Evolutionary conservation across 2,113 vertebrate genomes (phyloP), one percentile per base, ranked within the genome.

Genomic region (Octodon degus): DNA sequence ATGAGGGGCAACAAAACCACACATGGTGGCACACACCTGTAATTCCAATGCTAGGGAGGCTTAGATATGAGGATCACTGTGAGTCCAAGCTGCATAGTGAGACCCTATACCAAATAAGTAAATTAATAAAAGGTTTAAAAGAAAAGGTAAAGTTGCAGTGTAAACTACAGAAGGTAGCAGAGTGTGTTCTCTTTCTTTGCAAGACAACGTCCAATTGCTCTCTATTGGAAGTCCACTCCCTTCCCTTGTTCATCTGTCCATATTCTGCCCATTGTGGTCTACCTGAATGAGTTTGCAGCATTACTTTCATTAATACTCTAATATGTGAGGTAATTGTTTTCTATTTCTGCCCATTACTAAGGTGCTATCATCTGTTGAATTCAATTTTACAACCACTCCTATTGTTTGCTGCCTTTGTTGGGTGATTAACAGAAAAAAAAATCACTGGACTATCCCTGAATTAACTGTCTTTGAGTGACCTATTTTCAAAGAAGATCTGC

Each of bases 241-340:
- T 7, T 20, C 17, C 19, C 37, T n/a, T 16, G 13, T 16, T 20
- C 10, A 0, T 0, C 17, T 74, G 1, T 63, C 16, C 34, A 30
- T 13, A 24, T 34, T 37, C 40, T 17, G 7, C 24, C 87, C 58
- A 24, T 34, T 58, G 30, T 9, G 0, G 81, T 9, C 34, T 37
- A 67, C 4, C 72, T 76, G 74, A 53, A 70, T 55, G 37, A 79
- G 19, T 92, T 30, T 10, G 17, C 50, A 80, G 19, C 19, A 1
- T 82, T 43, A 37, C 27, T 90, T 74, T 67, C 32, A 17, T 83
- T 1, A 1, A 14, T 53, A 80, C 63, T 94, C 27, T 86, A 58
- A 89, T 82, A 72, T 16, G 25, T 25, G 34, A 79, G 19, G 32
- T 12, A 0, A 47, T 12, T 0, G 83, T 80, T 74, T 81, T 81